These are phyloP conservation scores for Oscheius sp. DNA, from an alignment of 1,140 invertebrate species.

Conservation along the genomic window DNA sequence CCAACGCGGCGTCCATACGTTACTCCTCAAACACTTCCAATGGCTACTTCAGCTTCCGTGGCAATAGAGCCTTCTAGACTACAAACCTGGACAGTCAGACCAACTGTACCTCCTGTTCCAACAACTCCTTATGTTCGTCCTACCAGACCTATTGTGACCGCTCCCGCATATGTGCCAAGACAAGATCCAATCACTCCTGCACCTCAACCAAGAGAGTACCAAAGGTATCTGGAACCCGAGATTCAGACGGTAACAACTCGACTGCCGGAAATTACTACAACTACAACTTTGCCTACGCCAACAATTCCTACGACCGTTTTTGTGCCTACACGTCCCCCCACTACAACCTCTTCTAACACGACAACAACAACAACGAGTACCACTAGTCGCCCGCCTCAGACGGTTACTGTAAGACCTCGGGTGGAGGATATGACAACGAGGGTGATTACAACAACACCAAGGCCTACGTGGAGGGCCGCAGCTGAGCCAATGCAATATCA, in stretches of 20 bases:
- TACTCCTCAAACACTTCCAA: neutral
- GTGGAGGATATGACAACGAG: neutral
- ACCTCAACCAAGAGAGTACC: neutral
- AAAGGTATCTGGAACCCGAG: no score
- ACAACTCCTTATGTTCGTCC: neutral
- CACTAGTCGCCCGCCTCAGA: no score
- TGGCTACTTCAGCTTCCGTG: neutral
- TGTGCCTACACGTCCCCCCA: neutral
- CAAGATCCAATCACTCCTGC: neutral
- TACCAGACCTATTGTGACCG: neutral
- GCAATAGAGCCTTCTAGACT: neutral
- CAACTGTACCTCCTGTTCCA: constrained; percentile 61
- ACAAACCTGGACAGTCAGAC: neutral
- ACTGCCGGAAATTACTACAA: neutral
- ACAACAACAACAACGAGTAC: no score
- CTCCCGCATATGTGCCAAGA: neutral
- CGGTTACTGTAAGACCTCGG: neutral
- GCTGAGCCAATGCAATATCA: neutral
- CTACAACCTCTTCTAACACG: neutral
- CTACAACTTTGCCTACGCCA: no score
- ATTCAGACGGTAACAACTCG: neutral
- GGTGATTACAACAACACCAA: neutral
- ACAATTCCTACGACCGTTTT: neutral
- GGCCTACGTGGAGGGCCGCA: neutral
- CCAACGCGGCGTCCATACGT: neutral